phyloP scores from a whole-genome alignment of 2,797 vertebrate species.

The Capromys pilorides region DNA sequence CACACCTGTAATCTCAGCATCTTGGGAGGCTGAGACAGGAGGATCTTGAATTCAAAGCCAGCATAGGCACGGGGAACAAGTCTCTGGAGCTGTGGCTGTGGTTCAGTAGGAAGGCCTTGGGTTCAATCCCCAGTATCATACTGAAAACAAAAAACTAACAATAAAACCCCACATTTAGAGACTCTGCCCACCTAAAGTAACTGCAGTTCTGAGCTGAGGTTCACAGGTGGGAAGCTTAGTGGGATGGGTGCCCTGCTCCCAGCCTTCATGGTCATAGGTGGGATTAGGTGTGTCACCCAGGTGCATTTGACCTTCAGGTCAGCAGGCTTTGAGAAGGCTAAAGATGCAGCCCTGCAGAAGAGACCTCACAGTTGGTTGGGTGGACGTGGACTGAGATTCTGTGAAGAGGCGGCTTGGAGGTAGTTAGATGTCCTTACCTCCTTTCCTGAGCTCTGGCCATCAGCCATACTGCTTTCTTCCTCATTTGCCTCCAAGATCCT shows the following conservation, averaged over 20 bases:
- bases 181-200: neutral
- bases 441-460: neutral
- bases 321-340: neutral
- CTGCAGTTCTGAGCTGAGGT: neutral
- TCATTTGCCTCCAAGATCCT: neutral
- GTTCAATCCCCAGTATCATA: neutral
- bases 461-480: neutral
- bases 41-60: neutral
- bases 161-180: neutral
- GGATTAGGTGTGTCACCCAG: neutral
- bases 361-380: neutral
- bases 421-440: neutral
- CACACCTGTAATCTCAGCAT: neutral
- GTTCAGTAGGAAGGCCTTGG: neutral
- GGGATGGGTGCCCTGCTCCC: neutral
- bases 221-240: neutral
- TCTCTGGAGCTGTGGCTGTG: neutral
- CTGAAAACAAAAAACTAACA: neutral
- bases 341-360: neutral
- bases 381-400: neutral
- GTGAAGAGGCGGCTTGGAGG: neutral
- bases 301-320: slow-evolving; percentile 32
- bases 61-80: neutral
- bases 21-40: neutral
- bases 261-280: fast-evolving